phyloP scores from a whole-genome alignment of 2,113 vertebrate genomes.

The Oenanthe oenanthe region DNA sequence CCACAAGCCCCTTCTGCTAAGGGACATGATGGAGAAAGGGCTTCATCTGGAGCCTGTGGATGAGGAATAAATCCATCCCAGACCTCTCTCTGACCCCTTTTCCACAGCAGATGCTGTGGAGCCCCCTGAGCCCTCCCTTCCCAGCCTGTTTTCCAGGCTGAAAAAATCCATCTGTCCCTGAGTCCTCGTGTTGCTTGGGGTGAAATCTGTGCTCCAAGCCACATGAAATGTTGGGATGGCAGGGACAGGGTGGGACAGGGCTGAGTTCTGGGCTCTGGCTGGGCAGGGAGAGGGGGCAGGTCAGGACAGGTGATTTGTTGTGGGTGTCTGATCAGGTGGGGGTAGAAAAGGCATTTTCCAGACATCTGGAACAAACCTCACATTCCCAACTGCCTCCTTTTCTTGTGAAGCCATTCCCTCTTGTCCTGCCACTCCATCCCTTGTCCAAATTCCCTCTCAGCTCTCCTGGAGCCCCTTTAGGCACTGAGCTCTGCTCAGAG shows the following conservation, averaged over 20 bases:
- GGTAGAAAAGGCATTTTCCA: not conserved
- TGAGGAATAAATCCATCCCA: not conserved
- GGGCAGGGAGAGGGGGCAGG: too few species aligned
- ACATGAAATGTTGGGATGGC: not conserved
- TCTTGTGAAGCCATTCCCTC: not conserved
- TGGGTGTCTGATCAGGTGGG: not conserved
- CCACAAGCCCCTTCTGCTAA: accelerated
- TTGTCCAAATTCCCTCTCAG: not conserved
- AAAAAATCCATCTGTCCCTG: not conserved
- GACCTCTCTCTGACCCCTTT: not conserved
- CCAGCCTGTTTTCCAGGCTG: not conserved
- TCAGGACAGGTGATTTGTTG: not conserved
- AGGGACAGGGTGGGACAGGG: not conserved
- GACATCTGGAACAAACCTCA: not conserved
- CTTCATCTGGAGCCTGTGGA: not conserved
- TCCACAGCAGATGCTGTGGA: not conserved
- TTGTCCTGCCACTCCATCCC: not conserved
- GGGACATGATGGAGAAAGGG: not conserved
- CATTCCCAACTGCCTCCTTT: not conserved
- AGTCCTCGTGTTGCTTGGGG: not conserved
- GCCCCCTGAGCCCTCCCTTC: not conserved
- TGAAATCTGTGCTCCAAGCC: not conserved
- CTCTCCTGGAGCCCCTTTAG: not conserved
- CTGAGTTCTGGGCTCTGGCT: not conserved
- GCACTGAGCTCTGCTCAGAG: not conserved